Evolutionary conservation across 2,888 invertebrate species (phyloP), one percentile per base, ranked within the genome.

Genomic region (Macrophya annulata): DNA sequence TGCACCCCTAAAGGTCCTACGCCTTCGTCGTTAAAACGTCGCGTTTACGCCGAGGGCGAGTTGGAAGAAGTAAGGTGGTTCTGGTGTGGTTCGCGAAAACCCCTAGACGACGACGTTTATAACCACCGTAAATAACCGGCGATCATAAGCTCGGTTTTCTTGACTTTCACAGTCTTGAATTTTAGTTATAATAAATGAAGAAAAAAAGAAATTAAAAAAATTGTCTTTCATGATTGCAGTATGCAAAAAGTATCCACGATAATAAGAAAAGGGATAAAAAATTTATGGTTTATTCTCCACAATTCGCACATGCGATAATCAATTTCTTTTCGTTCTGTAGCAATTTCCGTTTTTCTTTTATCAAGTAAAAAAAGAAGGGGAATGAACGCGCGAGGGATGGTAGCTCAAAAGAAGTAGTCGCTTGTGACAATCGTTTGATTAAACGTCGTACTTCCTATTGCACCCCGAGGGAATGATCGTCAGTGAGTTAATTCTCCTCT

Each of bases 71-170:
- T 31, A 45, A 31, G 79, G 40, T 40, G 59, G 76, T 25, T 17
- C 12, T 51, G n/a, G 85, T 21, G 79, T 9, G 25, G 21, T 59
- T 15, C 12, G 43, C 37, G 31, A 65, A 84, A 72, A 59, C 72
- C 84, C 68, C 71, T 85, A 85, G 86, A 88, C 87, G 87, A 86
- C 88, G 91, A 92, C 91, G 88, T 92, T 92, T 92, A 92, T 90
- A 91, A 89, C 91, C 90, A 87, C 88, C 90, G 90, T 92, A 92
- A 92, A 92, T 91, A 91, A 90, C 89, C 87, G 85, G 86, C 88
- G 90, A 88, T 89, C 89, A 88, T 89, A 88, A 89, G 88, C 86
- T 86, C 65, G 45, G 86, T 85, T 87, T 77, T 17, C 21, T 77
- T 12, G 77, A 51, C 10, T 45, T 40, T 77, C 6, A 40, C 31